These are phyloP conservation scores for Erythrolamprus reginae DNA, from an alignment of 2,113 vertebrate genomes.

Conservation along the genomic window DNA sequence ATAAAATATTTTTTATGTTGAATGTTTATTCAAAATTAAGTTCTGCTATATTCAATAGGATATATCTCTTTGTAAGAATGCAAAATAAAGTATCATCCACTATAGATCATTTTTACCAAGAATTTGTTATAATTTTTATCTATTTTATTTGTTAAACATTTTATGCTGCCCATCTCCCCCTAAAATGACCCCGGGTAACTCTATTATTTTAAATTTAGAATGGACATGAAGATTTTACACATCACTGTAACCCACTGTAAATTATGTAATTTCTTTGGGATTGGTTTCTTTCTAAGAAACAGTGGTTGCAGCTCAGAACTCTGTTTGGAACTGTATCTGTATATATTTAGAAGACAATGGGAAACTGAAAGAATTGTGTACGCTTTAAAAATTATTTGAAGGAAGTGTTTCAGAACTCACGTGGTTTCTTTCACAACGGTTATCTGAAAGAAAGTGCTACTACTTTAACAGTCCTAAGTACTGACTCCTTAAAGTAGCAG, in stretches of 20 bases:
- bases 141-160: not conserved
- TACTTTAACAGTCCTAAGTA: not conserved
- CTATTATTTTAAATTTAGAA: not conserved
- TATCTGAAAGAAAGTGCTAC: not conserved
- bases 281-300: not conserved
- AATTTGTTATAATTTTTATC: not conserved
- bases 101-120: not conserved
- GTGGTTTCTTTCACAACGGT: not conserved
- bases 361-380: not conserved
- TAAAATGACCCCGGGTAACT: not conserved
- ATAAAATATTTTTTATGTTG: not conserved
- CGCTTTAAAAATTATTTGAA: not conserved
- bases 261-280: not conserved
- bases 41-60: not conserved
- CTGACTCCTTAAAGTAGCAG: not conserved
- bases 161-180: not conserved
- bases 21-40: not conserved
- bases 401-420: not conserved
- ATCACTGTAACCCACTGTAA: not conserved
- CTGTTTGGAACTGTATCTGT: not conserved
- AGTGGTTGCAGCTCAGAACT: not conserved
- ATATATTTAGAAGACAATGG: not conserved
- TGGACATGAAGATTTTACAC: not conserved
- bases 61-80: not conserved
- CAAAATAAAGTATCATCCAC: not conserved